Evolutionary conservation across 2,113 vertebrate genomes (phyloP), one percentile per base, ranked within the genome.

Genomic region (Sisor rabdophorus): DNA sequence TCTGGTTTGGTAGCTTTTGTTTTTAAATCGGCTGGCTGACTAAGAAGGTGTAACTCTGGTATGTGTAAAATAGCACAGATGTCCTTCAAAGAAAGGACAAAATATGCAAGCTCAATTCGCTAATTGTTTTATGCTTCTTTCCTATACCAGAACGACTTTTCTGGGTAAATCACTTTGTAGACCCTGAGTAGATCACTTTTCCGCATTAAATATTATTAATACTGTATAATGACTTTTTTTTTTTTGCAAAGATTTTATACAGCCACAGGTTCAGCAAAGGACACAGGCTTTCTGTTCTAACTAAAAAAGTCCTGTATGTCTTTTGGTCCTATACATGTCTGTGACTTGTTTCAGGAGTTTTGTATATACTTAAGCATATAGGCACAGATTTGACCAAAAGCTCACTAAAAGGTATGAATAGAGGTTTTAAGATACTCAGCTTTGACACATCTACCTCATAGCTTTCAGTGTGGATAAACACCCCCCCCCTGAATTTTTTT

Each of bases 1-100:
- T 81, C 70, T 84, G 79, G 69, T 80, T 67, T 53, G 59, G 73
- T 77, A 78, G 50, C 47, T 76, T 74, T 71, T 74, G 64, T 76
- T 82, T 69, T 75, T 8, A 59, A 48, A 67, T 48, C 4, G 30
- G 9, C 24, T 11, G 63, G 28, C 56, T 55, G 48, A 59, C 6
- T 22, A 56, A 60, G 24, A 67, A 47, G 17, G 15, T 74, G 20
- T 55, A 16, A 48, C 52, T 58, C 10, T 71, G 28, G 11, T 11
- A 64, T 22, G 26, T 75, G 72, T 71, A 24, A 63, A 61, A 71
- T 13, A 11, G 68, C 28, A 63, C 47, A n/a, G 17, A 65, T 19
- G 59, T 36, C 68, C 75, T 80, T 65, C 44, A 59, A 13, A 60
- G 36, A n/a, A 76, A 67, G 61, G 63, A 58, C 24, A 76, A 44